These are phyloP conservation scores for Hemibagrus guttatus DNA, from an alignment of 2,797 vertebrate species.

Conservation along the genomic window DNA sequence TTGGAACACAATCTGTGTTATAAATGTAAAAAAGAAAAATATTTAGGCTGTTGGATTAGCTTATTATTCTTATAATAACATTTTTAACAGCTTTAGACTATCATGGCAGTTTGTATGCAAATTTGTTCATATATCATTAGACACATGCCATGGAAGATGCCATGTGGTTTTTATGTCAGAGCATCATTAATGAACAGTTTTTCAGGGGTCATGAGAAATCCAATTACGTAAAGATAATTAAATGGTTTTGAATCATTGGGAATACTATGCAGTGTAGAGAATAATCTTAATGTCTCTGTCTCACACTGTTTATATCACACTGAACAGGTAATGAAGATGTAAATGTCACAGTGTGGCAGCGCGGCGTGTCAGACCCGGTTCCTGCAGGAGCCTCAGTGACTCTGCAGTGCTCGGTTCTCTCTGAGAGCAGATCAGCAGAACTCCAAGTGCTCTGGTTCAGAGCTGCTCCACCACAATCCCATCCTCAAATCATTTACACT, in stretches of 20 bases:
- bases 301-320: neutral
- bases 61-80: neutral
- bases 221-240: neutral
- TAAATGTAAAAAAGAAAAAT: neutral
- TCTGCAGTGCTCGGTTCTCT: conserved; percentile 3
- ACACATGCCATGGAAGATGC: neutral
- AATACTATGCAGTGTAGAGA: neutral
- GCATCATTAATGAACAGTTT: neutral
- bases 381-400: conserved; percentile 8
- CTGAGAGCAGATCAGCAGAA: conserved; percentile 22
- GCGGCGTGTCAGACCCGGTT: neutral
- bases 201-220: neutral
- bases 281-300: neutral
- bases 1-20: neutral
- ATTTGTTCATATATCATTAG: neutral
- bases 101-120: neutral
- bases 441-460: conserved; percentile 52
- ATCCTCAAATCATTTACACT: conserved; percentile 38
- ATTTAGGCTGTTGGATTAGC: neutral
- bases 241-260: neutral
- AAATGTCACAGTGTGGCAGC: conserved; percentile 16
- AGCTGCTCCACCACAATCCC: conserved; percentile 37
- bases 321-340: neutral
- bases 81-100: neutral
- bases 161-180: neutral